These are phyloP conservation scores for Australoheros facetus DNA, from an alignment of 2,797 vertebrate genomes.

Conservation along the genomic window DNA sequence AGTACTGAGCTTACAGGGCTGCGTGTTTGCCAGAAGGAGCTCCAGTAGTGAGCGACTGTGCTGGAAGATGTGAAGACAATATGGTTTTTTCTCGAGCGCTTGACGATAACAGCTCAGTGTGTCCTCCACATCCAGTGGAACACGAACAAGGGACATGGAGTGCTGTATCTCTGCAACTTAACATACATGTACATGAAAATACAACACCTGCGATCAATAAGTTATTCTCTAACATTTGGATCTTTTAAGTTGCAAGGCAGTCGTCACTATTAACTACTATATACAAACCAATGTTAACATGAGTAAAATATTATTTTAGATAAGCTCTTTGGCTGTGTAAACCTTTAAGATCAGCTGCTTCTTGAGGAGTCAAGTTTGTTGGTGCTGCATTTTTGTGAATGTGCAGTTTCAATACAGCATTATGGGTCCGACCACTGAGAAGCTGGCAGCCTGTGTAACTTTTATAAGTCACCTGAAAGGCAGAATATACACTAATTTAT, in stretches of 20 bases:
- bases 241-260: not conserved
- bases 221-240: not conserved
- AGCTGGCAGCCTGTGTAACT: constrained; percentile 84
- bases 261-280: not conserved
- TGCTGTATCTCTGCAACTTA: constrained; percentile 74
- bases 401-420: not conserved
- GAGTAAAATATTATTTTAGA: not conserved
- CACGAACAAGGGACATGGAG: constrained; percentile 81
- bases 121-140: constrained; percentile 89
- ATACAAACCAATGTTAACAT: not conserved
- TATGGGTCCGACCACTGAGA: constrained; percentile 48
- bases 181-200: constrained; percentile 16
- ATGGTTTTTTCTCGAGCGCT: constrained; percentile 79
- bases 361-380: not conserved
- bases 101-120: constrained; percentile 87
- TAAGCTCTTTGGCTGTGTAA: not conserved
- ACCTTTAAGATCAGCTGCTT: constrained; percentile 56
- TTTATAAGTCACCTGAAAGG: constrained; percentile 85
- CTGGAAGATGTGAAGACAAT: constrained; percentile 82
- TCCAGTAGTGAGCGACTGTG: constrained; percentile 88
- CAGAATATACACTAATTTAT: not conserved
- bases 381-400: constrained; percentile 9
- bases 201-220: not conserved
- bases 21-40: constrained; percentile 86
- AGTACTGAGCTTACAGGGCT: constrained; percentile 75